Percentiles rank a stretch among this genome's conserved stretches.
phyloP scores from a whole-genome alignment of 1,140 invertebrate genomes.

The Drosophila erecta region DNA sequence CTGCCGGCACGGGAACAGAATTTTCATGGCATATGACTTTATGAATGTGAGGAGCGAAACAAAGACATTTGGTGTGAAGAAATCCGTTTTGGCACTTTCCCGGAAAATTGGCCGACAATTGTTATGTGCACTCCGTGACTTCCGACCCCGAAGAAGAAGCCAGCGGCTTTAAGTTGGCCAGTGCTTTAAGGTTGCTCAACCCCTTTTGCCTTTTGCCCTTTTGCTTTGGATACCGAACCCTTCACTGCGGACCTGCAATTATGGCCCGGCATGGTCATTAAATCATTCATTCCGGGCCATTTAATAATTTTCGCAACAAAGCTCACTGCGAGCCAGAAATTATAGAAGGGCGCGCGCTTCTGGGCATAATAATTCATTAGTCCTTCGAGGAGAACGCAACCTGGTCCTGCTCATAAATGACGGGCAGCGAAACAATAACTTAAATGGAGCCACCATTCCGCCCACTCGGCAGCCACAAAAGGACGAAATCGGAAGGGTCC shows the following conservation, averaged over 20 bases:
- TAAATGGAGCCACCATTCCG: constrained; percentile 47
- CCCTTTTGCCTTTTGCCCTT: constrained; percentile 62
- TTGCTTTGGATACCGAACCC: constrained; percentile 34
- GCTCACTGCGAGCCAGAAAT: constrained; percentile 21
- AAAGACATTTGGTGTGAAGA: constrained; percentile 56
- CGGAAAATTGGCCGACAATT: constrained; percentile 64
- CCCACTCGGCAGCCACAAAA: constrained; percentile 49
- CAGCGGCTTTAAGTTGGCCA: constrained; percentile 17
- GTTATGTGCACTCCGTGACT: constrained; percentile 70
- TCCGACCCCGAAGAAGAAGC: constrained; percentile 1
- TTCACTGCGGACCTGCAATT: constrained; percentile 65
- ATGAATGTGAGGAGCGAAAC: constrained; percentile 55
- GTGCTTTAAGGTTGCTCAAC: constrained; percentile 47
- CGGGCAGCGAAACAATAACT: constrained; percentile 69
- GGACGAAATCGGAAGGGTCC: constrained; percentile 29
- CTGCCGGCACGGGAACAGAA: constrained; percentile 2
- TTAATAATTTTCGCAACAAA: constrained; percentile 79
- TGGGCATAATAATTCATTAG: constrained; percentile 76
- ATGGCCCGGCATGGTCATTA: constrained; percentile 69
- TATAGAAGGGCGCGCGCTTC: constrained; percentile 49
- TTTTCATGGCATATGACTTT: constrained; percentile 69
- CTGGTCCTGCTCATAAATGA: constrained; percentile 60
- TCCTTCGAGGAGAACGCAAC: constrained; percentile 18
- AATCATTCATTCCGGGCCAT: constrained; percentile 83
- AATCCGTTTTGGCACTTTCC: constrained; percentile 74